These are phyloP conservation scores for Lepidurus arcticus DNA, from an alignment of 1,140 invertebrate species.

Conservation along the genomic window DNA sequence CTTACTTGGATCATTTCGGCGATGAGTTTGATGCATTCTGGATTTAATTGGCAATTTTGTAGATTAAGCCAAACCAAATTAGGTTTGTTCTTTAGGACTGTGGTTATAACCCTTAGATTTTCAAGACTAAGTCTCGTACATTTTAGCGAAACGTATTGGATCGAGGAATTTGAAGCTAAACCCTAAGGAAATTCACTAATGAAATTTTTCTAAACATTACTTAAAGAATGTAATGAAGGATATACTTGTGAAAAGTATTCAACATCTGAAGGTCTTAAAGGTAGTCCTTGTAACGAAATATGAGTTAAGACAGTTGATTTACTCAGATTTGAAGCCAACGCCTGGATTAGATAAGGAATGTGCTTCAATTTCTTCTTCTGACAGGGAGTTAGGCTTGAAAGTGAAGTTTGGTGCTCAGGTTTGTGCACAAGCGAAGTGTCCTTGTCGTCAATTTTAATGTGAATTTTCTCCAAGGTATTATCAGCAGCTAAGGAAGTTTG, in stretches of 20 bases:
- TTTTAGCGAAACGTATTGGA: background rate
- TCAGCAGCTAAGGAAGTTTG: background rate
- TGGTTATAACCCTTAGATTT: background rate
- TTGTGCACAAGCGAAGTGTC: background rate
- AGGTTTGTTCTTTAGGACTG: slow-evolving; percentile 24
- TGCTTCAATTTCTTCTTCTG: slow-evolving; percentile 19
- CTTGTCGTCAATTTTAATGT: slow-evolving; percentile 23
- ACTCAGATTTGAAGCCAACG: slow-evolving; percentile 4
- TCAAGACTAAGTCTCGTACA: background rate
- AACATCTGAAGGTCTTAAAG: background rate
- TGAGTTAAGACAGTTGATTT: background rate
- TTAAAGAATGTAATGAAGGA: background rate
- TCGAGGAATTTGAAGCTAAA: slow-evolving; percentile 3
- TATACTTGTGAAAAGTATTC: background rate
- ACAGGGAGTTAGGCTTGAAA: background rate
- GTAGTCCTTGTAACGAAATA: slow-evolving; percentile 7
- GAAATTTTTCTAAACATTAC: background rate
- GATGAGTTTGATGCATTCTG: background rate
- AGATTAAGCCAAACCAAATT: slow-evolving; percentile 24
- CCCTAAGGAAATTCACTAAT: background rate
- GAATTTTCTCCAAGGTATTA: background rate
- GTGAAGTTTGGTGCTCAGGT: background rate
- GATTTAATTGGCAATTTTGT: slow-evolving; percentile 12
- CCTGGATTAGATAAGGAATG: background rate
- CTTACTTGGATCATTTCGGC: slow-evolving; percentile 19